Percentiles rank a stretch among this genome's conserved stretches.
Conservation (phyloP, 2,888 invertebrate genomes). For the Megaustenia siamemsis region DNA sequence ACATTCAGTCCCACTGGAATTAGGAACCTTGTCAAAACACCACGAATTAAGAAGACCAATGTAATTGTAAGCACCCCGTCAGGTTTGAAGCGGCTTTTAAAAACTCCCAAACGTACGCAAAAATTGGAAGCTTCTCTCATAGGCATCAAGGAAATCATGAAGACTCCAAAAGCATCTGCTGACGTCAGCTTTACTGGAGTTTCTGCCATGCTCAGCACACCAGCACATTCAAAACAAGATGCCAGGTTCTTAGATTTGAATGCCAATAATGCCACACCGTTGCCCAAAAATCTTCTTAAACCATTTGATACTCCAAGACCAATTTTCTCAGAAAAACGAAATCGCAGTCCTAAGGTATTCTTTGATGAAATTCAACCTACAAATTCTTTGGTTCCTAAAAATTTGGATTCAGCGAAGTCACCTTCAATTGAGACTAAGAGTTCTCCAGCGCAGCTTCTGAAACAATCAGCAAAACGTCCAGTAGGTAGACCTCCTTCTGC, state of each 20-base stretch:
- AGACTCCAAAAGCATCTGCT: constrained; percentile 58
- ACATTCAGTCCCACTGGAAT: constrained; percentile 53
- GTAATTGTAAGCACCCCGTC: constrained; percentile 7
- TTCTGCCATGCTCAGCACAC: constrained; percentile 52
- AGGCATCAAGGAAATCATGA: constrained; percentile 64
- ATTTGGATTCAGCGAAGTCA: neutral
- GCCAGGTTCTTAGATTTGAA: neutral
- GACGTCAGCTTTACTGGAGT: constrained; percentile 52
- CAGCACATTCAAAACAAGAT: constrained; percentile 7
- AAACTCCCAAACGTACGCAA: constrained; percentile 48
- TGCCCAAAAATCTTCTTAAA: neutral
- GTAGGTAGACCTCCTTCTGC: constrained; percentile 49
- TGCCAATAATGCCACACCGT: neutral
- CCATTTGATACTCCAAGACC: constrained; percentile 41
- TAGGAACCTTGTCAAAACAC: constrained; percentile 53
- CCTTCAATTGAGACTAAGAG: neutral
- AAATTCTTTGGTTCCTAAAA: neutral
- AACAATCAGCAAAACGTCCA: constrained; percentile 46
- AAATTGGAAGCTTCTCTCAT: constrained; percentile 58
- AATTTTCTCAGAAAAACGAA: constrained; percentile 23
- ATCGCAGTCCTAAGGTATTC: constrained; percentile 40
- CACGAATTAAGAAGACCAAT: constrained; percentile 39
- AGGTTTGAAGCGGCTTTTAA: constrained; percentile 46
- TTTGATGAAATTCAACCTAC: constrained; percentile 35
- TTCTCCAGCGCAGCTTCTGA: neutral